Evolutionary conservation across 2,113 vertebrate species (phyloP).

Genomic region (Oreotragus oreotragus): DNA sequence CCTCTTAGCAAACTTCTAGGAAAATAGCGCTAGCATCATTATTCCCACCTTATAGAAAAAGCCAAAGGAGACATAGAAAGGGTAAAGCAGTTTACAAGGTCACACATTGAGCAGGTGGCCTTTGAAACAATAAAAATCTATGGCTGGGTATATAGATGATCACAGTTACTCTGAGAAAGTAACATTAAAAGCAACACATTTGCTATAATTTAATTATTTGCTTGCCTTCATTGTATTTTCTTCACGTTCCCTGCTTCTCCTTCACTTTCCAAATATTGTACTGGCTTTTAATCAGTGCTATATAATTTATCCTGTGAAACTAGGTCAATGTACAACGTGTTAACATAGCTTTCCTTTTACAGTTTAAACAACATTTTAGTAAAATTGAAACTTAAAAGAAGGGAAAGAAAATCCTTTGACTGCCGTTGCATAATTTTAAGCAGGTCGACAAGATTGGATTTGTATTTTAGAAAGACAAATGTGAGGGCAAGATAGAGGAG

Average conservation of each 20-base stretch:
- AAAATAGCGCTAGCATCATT: slow-evolving; percentile 37
- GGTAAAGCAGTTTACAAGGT: slow-evolving; percentile 34
- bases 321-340: slow-evolving; percentile 64
- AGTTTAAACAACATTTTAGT: slow-evolving; percentile 60
- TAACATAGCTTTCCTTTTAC: slow-evolving; percentile 57
- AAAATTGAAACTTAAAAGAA: slow-evolving; percentile 43
- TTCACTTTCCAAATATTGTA: slow-evolving; percentile 68
- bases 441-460: not conserved
- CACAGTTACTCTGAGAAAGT: not conserved
- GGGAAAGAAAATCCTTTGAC: not conserved
- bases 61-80: not conserved
- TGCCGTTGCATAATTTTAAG: slow-evolving; percentile 10
- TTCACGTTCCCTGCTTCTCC: slow-evolving; percentile 37
- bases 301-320: slow-evolving; percentile 68
- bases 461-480: not conserved
- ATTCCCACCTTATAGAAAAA: slow-evolving; percentile 13
- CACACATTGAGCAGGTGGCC: not conserved
- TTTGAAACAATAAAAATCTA: slow-evolving; percentile 59
- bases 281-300: slow-evolving; percentile 63
- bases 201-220: slow-evolving; percentile 64
- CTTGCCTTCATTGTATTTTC: slow-evolving; percentile 61
- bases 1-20: slow-evolving; percentile 38
- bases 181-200: slow-evolving; percentile 47
- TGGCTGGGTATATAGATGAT: not conserved
- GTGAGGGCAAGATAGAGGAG: not conserved